phyloP scores from a whole-genome alignment of 2,888 invertebrate species.

The Sesia bembeciformis region DNA sequence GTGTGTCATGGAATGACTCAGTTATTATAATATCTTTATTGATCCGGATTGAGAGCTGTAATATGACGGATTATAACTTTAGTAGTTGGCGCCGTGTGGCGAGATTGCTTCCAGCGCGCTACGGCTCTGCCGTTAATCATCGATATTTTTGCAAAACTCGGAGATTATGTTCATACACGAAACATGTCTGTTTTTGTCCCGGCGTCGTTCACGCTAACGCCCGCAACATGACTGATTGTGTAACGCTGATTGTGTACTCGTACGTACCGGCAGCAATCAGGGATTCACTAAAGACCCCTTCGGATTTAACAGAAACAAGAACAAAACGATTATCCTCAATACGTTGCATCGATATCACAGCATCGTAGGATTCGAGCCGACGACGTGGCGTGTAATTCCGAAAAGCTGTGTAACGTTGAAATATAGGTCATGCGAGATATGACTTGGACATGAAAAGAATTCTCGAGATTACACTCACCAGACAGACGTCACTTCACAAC shows the following conservation, averaged over 20 bases:
- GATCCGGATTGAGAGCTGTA: conserved; percentile 26
- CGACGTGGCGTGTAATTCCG: conserved; percentile 5
- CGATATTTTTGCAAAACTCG: conserved; percentile 35
- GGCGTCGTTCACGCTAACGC: background rate
- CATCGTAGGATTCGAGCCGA: background rate
- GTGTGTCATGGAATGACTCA: conserved; percentile 1
- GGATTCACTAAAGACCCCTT: too few relatives aligned
- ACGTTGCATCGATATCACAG: background rate
- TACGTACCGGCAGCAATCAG: too few relatives aligned
- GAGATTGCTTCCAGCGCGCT: conserved; percentile 20
- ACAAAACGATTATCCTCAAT: background rate
- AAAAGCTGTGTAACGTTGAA: conserved; percentile 13
- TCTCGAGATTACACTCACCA: conserved; percentile 29
- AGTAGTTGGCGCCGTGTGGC: conserved; percentile 14
- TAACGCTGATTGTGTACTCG: background rate
- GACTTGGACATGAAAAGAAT: conserved; percentile 15
- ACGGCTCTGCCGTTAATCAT: conserved; percentile 34
- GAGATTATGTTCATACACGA: conserved; percentile 8
- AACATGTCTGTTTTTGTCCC: background rate
- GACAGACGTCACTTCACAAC: conserved; percentile 17
- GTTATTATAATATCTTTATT: conserved; percentile 30
- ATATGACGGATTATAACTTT: conserved; percentile 18
- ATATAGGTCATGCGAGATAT: conserved; percentile 19
- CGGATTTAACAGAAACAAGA: background rate
- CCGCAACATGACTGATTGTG: background rate